Evolutionary conservation across 2,888 invertebrate genomes (phyloP).

Genomic region (Hypomecis atomaria): DNA sequence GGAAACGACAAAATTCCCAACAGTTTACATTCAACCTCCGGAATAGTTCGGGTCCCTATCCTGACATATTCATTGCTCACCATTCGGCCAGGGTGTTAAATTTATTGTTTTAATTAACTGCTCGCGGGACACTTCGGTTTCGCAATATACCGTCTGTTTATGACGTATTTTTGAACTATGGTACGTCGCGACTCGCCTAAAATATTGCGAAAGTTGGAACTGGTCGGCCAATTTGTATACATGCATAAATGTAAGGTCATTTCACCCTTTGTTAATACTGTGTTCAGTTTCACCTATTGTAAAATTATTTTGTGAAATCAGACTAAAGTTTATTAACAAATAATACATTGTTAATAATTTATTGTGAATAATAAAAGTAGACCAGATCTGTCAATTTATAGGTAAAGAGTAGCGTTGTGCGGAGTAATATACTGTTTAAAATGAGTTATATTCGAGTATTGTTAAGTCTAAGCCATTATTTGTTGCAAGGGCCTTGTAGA

Average conservation of each 20-base stretch:
- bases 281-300: neutral
- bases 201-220: slow-evolving; percentile 26
- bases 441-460: too few species aligned
- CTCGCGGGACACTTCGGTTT: slow-evolving; percentile 62
- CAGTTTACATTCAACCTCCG: slow-evolving; percentile 64
- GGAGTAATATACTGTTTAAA: too few species aligned
- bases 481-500: too few species aligned
- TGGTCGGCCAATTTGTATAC: neutral
- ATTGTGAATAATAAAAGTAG: too few species aligned
- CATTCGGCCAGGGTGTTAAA: slow-evolving; percentile 59
- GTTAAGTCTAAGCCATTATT: too few species aligned
- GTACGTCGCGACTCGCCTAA: slow-evolving; percentile 27
- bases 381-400: too few species aligned
- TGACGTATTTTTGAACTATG: slow-evolving; percentile 62
- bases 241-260: slow-evolving; percentile 9
- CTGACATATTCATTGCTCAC: slow-evolving; percentile 73
- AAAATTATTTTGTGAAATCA: neutral
- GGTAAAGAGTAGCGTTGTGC: too few species aligned
- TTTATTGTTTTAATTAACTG: slow-evolving; percentile 77
- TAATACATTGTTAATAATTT: too few species aligned
- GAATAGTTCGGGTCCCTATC: slow-evolving; percentile 70
- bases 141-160: slow-evolving; percentile 61
- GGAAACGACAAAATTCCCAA: slow-evolving; percentile 66
- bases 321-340: too few species aligned
- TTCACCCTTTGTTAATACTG: neutral